Conservation (phyloP, 2,888 invertebrate species). For the Tenthredo distinguenda region DNA sequence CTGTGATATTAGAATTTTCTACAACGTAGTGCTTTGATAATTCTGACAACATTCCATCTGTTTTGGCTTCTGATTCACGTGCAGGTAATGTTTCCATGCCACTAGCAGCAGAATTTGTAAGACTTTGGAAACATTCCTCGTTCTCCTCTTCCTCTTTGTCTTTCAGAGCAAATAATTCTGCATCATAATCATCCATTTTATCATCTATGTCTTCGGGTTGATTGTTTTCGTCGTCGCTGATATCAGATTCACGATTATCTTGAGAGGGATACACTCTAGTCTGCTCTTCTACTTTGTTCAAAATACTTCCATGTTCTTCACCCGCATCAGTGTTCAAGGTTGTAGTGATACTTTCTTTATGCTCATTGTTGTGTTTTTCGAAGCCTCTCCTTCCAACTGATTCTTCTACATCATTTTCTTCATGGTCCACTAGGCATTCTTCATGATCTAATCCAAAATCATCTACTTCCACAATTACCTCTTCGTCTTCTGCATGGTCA, state of each 20-base stretch:
- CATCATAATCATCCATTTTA: constrained; percentile 57
- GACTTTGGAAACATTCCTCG: constrained; percentile 58
- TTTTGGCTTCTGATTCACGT: neutral
- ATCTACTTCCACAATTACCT: constrained; percentile 58
- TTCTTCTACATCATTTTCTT: constrained; percentile 56
- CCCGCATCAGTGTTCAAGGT: constrained; percentile 15
- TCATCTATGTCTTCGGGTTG: constrained; percentile 26
- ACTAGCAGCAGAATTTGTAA: constrained; percentile 55
- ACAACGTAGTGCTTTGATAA: constrained; percentile 4
- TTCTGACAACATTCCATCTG: neutral
- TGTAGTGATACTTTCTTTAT: neutral
- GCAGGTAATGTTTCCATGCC: neutral
- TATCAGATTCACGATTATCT: constrained; percentile 39
- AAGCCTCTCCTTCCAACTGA: constrained; percentile 53
- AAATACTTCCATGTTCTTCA: constrained; percentile 47
- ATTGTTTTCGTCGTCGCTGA: constrained; percentile 20
- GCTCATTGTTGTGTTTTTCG: constrained; percentile 7
- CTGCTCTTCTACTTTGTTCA: constrained; percentile 42
- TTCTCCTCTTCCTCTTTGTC: constrained; percentile 58
- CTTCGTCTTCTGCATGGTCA: constrained; percentile 44
- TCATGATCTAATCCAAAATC: constrained; percentile 60
- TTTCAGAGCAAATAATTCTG: constrained; percentile 57
- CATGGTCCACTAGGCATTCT: constrained; percentile 53
- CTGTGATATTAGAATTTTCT: constrained; percentile 67
- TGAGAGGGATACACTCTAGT: neutral